Evolutionary conservation across 2,113 vertebrate species (phyloP), one percentile per base, ranked within the genome.

Genomic region (Stegostoma tigrinum): DNA sequence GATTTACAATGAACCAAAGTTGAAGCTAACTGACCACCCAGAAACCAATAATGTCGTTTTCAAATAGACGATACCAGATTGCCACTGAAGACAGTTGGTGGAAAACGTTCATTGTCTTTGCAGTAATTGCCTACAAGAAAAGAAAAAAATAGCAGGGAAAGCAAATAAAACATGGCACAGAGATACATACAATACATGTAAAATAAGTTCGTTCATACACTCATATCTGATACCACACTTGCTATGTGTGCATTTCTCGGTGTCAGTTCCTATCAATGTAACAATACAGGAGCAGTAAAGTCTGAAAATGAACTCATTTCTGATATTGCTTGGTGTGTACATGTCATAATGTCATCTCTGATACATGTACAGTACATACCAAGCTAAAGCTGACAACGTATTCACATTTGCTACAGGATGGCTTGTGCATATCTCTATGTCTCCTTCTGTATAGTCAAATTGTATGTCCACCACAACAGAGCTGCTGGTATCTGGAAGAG

Each of bases 341-440:
- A 42, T 89, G 86, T 52, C 86, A 42, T 27, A 23, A 21, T 89
- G 86, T 89, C 86, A 90, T 3, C 45, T 61, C 87, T 90, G 27
- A 34, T 90, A 90, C 87, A 64, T 90, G 87, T 90, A 90, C 87
- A 61, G 52, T 90, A 64, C 87, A 12, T 48, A 90, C 87, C 30
- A 61, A 90, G 48, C 61, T 61, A 34, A 52, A 90, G 87, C 87
- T 90, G 87, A 90, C 87, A 90, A 90, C n/a, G 30, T 52, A 61
- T 52, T 90, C 87, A n/a, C 52, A 90, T 61, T 27, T 90, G 87
- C 27, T 12, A 34, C 87, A 61, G 48, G 12, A 90, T 90, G 87
- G 87, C 87, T 61, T 52, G 52, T 52, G 48, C 87, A 90, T 61
- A 17, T 90, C 87, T 90, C 87, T 3, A 27, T 90, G 30, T 90